Percentiles rank a stretch among this genome's conserved stretches.
These are phyloP conservation scores for Micronycteris hirsuta DNA, from an alignment of 2,113 vertebrate species.

Conservation along the genomic window DNA sequence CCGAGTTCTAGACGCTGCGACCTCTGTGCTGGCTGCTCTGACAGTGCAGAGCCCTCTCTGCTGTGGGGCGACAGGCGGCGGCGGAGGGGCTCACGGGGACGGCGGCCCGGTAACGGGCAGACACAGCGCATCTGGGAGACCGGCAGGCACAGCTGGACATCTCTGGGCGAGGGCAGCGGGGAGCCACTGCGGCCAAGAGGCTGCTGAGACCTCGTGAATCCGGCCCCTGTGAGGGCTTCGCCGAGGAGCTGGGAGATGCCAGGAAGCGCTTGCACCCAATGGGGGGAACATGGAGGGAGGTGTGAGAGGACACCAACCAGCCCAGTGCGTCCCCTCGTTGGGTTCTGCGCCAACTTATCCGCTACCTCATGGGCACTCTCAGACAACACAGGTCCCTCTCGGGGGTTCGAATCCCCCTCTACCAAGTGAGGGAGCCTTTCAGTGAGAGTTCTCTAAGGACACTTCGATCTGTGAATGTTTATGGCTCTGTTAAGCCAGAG, in stretches of 20 bases:
- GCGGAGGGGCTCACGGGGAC: accelerated
- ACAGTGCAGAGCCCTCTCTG: background rate
- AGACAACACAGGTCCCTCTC: background rate
- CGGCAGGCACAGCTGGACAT: background rate
- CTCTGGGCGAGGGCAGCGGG: accelerated
- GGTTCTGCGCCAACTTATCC: background rate
- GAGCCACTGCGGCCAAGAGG: background rate
- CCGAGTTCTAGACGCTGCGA: background rate
- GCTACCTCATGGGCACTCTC: background rate
- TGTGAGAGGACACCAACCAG: background rate
- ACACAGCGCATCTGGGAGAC: accelerated
- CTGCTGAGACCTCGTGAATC: background rate
- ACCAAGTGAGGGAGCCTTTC: background rate
- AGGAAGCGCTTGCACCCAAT: background rate
- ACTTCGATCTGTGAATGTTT: background rate
- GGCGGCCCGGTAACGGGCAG: background rate
- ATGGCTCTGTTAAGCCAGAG: background rate
- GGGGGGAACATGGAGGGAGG: background rate
- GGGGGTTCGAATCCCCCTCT: background rate
- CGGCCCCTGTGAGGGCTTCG: background rate
- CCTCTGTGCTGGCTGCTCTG: background rate
- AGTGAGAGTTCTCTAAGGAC: background rate
- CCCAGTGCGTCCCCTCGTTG: accelerated
- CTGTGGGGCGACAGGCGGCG: background rate
- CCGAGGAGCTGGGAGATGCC: background rate